Conservation (phyloP, 1,140 invertebrate genomes). For the Sarcophaga peregrina region DNA sequence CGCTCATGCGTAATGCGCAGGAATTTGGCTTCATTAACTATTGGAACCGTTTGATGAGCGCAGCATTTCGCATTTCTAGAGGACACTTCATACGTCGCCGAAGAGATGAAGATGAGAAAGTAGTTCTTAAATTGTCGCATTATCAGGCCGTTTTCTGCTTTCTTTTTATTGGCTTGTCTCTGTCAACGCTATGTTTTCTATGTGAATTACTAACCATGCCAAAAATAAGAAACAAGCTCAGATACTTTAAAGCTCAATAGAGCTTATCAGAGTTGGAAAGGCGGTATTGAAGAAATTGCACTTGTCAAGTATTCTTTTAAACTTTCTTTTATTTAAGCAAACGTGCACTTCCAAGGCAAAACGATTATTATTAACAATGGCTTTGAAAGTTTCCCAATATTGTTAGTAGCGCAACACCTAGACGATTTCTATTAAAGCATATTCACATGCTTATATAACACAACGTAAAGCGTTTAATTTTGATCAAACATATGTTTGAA, state of each 20-base stretch:
- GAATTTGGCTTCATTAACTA: conserved; percentile 57
- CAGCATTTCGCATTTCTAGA: conserved; percentile 55
- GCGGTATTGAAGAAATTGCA: too few relatives aligned
- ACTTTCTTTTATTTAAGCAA: too few relatives aligned
- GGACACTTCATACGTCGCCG: conserved; percentile 37
- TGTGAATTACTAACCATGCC: conserved; percentile 48
- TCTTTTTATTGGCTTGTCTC: conserved; percentile 51
- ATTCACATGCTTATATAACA: not conserved
- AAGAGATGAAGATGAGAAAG: conserved; percentile 50
- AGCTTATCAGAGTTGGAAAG: not conserved
- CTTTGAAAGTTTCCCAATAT: too few relatives aligned
- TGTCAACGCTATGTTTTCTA: conserved; percentile 50
- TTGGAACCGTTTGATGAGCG: conserved; percentile 61
- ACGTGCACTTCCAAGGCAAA: too few relatives aligned
- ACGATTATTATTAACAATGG: too few relatives aligned
- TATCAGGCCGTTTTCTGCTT: conserved; percentile 59
- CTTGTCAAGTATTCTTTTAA: too few relatives aligned
- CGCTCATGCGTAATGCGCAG: conserved; percentile 53
- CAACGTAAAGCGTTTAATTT: not conserved
- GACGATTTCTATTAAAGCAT: too few relatives aligned
- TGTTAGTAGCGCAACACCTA: too few relatives aligned
- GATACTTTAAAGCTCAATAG: too few relatives aligned
- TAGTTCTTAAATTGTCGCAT: conserved; percentile 58
- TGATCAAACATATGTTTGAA: not conserved
- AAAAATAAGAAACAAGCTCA: not conserved